phyloP scores from a whole-genome alignment of 35 echinoderm and acorn worm species.

The Holothuria glaberrima region DNA sequence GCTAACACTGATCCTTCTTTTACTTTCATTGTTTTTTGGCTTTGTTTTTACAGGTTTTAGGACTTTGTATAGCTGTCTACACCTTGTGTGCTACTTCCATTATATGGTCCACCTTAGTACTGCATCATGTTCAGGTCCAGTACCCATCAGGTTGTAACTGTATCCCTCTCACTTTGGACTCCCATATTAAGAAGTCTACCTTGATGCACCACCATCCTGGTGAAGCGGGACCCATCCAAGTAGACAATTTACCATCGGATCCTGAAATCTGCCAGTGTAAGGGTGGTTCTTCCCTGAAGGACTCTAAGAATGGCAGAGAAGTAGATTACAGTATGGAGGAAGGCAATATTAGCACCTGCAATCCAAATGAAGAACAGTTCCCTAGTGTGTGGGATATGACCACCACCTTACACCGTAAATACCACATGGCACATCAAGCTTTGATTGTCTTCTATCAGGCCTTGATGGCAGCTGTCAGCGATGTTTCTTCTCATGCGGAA shows the following conservation, averaged over 20 bases:
- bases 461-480: slow-evolving; percentile 27
- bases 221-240: background rate
- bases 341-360: background rate
- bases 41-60: slow-evolving; percentile 51
- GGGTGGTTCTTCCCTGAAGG: background rate
- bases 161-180: slow-evolving; percentile 44
- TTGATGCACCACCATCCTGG: background rate
- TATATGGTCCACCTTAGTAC: slow-evolving; percentile 58
- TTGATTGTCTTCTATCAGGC: slow-evolving; percentile 42
- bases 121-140: slow-evolving; percentile 60
- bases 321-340: background rate
- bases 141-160: slow-evolving; percentile 36
- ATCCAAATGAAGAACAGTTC: background rate
- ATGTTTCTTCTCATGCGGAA: background rate
- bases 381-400: background rate
- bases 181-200: slow-evolving; percentile 65
- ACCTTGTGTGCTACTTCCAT: slow-evolving; percentile 66
- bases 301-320: background rate
- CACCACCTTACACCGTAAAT: slow-evolving; percentile 3
- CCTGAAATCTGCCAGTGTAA: background rate
- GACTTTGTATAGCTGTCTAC: slow-evolving; percentile 66
- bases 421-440: slow-evolving; percentile 7
- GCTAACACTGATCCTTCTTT: too few species aligned
- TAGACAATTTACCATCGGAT: background rate
- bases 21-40: too few species aligned